Evolutionary conservation across 2,888 invertebrate genomes (phyloP).

Genomic region (Chymomyza caudatula): DNA sequence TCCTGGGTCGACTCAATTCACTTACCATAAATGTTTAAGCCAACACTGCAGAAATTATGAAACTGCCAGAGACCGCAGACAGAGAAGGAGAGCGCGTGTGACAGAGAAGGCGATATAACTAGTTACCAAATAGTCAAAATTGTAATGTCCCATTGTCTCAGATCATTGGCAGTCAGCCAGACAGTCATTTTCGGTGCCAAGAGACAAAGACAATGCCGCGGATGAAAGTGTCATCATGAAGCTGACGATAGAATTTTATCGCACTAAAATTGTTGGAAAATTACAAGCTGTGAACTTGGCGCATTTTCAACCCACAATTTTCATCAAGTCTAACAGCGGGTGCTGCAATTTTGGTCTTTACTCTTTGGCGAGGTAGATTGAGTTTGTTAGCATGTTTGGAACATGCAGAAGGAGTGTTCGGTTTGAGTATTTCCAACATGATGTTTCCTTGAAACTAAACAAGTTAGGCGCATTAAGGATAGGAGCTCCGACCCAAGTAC

Average conservation of each 20-base stretch:
- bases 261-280: slow-evolving; percentile 58
- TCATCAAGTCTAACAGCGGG: too few species aligned
- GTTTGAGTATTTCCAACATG: too few species aligned
- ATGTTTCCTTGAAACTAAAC: too few species aligned
- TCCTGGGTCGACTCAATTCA: slow-evolving; percentile 1
- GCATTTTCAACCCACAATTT: background rate
- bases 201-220: slow-evolving; percentile 33
- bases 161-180: slow-evolving; percentile 59
- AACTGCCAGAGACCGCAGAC: slow-evolving; percentile 7
- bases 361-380: background rate
- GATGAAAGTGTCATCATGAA: slow-evolving; percentile 19
- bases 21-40: slow-evolving; percentile 35
- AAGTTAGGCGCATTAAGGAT: too few species aligned
- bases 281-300: slow-evolving; percentile 41
- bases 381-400: background rate
- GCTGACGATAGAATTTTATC: slow-evolving; percentile 56
- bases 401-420: too few species aligned
- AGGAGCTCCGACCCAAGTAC: too few species aligned
- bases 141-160: slow-evolving; percentile 18
- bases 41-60: slow-evolving; percentile 7
- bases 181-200: background rate
- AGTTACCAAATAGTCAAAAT: background rate
- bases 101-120: background rate
- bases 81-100: slow-evolving; percentile 25
- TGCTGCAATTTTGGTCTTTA: background rate